These are phyloP conservation scores for Endotricha flammealis DNA, from an alignment of 2,888 invertebrate species.

Conservation along the genomic window DNA sequence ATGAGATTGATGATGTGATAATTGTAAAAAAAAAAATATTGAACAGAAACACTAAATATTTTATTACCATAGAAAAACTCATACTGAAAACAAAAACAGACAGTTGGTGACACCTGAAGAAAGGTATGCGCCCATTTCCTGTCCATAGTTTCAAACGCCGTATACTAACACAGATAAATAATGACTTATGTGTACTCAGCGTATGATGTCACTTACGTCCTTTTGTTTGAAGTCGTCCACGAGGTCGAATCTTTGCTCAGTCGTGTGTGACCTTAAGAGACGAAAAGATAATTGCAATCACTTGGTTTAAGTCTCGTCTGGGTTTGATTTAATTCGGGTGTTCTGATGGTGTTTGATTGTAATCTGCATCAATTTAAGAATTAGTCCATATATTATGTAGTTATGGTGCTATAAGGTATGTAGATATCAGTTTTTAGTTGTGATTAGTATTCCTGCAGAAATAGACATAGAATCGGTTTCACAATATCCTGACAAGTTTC, in stretches of 20 bases:
- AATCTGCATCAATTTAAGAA: no score
- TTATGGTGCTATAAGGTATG: no score
- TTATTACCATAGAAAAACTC: conserved; percentile 2
- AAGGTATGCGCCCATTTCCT: conserved; percentile 68
- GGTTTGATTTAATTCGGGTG: conserved; percentile 26
- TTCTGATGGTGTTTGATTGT: conserved; percentile 11
- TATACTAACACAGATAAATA: conserved; percentile 35
- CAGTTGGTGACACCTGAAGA: conserved; percentile 53
- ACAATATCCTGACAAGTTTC: no score
- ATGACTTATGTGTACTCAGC: conserved; percentile 43
- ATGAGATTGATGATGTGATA: no score
- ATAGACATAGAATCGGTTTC: no score
- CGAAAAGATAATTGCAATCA: conserved; percentile 58
- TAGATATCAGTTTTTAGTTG: no score
- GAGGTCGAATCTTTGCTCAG: conserved; percentile 59
- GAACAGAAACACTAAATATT: no score
- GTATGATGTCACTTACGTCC: conserved; percentile 36
- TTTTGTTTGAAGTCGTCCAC: conserved; percentile 31
- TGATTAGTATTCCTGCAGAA: no score
- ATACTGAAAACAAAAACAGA: conserved; percentile 21
- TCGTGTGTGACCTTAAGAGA: conserved; percentile 65
- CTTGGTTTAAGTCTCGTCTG: conserved; percentile 32
- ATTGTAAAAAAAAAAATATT: no score
- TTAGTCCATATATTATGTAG: no score
- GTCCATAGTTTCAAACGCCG: conserved; percentile 65